Base-by-base conservation (phyloP, 2,797 vertebrate genomes). In the Lutjanus argentimaculatus region DNA sequence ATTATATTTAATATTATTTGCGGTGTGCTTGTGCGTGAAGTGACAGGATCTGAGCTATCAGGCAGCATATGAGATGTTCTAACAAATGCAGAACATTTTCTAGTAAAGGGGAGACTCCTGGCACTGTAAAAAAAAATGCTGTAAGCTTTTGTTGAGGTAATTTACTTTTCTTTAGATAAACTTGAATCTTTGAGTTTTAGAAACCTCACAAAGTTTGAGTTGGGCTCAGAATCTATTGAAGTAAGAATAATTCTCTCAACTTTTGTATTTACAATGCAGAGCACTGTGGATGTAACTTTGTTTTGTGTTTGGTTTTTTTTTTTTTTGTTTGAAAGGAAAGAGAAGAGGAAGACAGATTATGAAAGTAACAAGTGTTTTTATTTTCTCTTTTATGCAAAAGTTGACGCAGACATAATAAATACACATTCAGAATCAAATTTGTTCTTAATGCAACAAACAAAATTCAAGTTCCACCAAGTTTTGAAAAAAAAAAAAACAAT, bases 361-460 rank as follows among this genome's bases (percentile, higher is more conserved):
- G 25, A 91, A 87, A 85, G 62, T 83, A 86, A 61, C 66, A 79
- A 88, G 64, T 69, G 1, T 42, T 86, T 91, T 91, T 88, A 87
- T 93, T 92, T 85, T 75, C 22, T 70, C 56, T 75, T 71, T 78
- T 72, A 68, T 92, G 52, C 63, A 93, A 94, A 95, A 92, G 42
- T 84, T 36, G 75, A 89, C 61, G 7, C 64, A 55, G 70, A 89
- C 83, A 86, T 80, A 91, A 94, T 92, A 95, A 94, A 95, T 94
- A 94, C 74, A 94, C 88, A 91, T 86, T 88, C 62, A 68, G 14
- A 10, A 55, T 88, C 17, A 45, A 22, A 58, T 95, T 95, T 95
- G 95, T 93, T 95, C 95, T 83, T 83, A 51, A 80, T 61, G 88
- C 81, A 88, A 88, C 76, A 90, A 61, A 88, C 58, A 85, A 36